Conservation (phyloP, 2,113 vertebrate genomes). For the Turnix velox region DNA sequence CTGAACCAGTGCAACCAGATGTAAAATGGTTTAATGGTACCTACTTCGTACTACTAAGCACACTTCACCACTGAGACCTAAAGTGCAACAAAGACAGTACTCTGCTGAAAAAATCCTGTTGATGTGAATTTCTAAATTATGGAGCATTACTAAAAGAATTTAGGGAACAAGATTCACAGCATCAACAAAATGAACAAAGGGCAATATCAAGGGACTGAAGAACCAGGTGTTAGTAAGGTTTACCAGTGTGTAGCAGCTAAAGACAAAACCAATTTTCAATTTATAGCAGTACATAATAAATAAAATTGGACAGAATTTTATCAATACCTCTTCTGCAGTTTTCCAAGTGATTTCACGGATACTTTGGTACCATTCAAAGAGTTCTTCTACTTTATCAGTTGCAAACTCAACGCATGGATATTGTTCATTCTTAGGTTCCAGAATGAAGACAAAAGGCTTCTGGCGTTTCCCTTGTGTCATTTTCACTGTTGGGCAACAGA, state of each 20-base stretch:
- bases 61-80: background rate
- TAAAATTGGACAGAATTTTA: background rate
- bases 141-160: background rate
- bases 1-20: background rate
- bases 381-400: slow-evolving; percentile 84
- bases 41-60: background rate
- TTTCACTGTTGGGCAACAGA: slow-evolving; percentile 66
- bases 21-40: background rate
- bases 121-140: background rate
- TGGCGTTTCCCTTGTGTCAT: slow-evolving; percentile 79
- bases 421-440: slow-evolving; percentile 79
- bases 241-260: background rate
- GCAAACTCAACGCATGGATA: slow-evolving; percentile 85
- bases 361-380: slow-evolving; percentile 91
- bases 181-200: background rate
- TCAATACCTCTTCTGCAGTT: slow-evolving; percentile 73
- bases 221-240: background rate
- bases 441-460: slow-evolving; percentile 83
- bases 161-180: background rate
- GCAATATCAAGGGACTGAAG: background rate
- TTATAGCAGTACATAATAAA: background rate
- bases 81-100: background rate
- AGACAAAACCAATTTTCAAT: background rate
- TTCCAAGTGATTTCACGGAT: slow-evolving; percentile 88
- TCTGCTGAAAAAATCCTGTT: background rate